Percentiles rank a stretch among this genome's conserved stretches.
Conservation (phyloP, 2,113 vertebrate genomes). For the Solea senegalensis region DNA sequence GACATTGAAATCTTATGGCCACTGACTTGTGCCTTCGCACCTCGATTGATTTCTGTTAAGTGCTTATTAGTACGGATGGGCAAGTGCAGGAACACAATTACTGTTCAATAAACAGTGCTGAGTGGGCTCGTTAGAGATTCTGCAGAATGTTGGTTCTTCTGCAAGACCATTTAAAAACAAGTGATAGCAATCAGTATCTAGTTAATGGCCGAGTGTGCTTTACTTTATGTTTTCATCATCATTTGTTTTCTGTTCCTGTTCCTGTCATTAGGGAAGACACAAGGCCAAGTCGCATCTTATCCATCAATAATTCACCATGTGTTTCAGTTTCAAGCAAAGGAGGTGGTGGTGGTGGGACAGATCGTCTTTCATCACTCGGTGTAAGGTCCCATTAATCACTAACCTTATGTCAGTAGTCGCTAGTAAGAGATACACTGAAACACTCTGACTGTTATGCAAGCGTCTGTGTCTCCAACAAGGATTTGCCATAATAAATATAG, state of each 20-base stretch:
- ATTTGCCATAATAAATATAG: not conserved
- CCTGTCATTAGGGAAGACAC: not conserved
- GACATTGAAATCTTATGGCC: too few relatives aligned
- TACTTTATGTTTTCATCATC: constrained; percentile 13
- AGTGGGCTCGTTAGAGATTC: constrained; percentile 67
- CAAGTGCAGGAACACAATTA: constrained; percentile 13
- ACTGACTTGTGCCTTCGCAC: constrained; percentile 16
- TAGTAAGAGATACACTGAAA: constrained; percentile 9
- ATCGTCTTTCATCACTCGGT: constrained; percentile 8
- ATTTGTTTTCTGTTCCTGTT: not conserved
- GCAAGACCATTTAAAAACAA: constrained; percentile 55
- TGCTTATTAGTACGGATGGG: constrained; percentile 2
- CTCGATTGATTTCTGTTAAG: constrained; percentile 11
- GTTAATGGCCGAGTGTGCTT: constrained; percentile 9
- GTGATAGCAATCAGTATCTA: constrained; percentile 41
- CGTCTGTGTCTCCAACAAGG: not conserved
- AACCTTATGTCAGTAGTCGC: constrained; percentile 23
- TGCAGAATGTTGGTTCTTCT: constrained; percentile 59
- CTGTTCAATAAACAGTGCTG: constrained; percentile 66
- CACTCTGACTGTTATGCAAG: not conserved
- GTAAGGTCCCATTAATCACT: constrained; percentile 18
- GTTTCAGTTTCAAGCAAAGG: constrained; percentile 11
- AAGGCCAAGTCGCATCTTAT: not conserved
- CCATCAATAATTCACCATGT: constrained; percentile 4
- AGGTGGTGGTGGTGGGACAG: not conserved